phyloP scores from a whole-genome alignment of 2,113 vertebrate genomes.

The rabbit (Oryctolagus cuniculus) region mOryCun1.1 NC_091434.1:22702501-22703000 shows the following conservation, averaged over 20 bases:
- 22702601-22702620: background rate
- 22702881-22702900: slow-evolving; percentile 31
- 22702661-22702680: background rate
- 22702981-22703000: too few relatives aligned
- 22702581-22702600: background rate
- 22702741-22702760: background rate
- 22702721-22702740: background rate
- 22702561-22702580: background rate
- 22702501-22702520: background rate
- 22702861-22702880: background rate
- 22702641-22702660: background rate
- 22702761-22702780: background rate
- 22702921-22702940: background rate
- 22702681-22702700: slow-evolving; percentile 26
- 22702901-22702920: background rate
- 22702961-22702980: background rate
- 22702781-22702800: background rate
- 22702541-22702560: background rate
- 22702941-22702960: background rate
- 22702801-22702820: background rate
- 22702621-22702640: background rate
- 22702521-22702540: background rate
- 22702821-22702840: background rate
- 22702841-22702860: slow-evolving; percentile 51
- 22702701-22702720: background rate